phyloP scores from a whole-genome alignment of 2,888 invertebrate genomes.

The Drosophila kokeensis region DNA sequence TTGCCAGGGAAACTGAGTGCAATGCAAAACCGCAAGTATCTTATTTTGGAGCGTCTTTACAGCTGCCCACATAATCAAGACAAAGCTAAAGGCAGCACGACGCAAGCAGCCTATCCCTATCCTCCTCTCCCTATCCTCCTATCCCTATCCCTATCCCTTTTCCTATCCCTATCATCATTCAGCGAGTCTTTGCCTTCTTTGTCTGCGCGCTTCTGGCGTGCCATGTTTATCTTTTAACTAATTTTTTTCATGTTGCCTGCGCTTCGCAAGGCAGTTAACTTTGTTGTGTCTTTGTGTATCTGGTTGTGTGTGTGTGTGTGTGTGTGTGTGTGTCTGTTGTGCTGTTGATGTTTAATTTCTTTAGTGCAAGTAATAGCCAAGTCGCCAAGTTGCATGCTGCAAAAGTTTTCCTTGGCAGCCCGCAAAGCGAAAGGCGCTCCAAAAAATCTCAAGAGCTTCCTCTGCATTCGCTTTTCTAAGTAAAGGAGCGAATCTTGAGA shows the following conservation, averaged over 20 bases:
- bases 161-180: slow-evolving; percentile 5
- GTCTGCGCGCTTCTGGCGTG: slow-evolving; percentile 73
- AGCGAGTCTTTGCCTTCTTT: slow-evolving; percentile 53
- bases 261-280: slow-evolving; percentile 65
- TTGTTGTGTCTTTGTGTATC: slow-evolving; percentile 47
- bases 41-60: slow-evolving; percentile 59
- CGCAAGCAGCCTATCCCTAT: slow-evolving; percentile 7
- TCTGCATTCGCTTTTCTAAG: slow-evolving; percentile 28
- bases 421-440: slow-evolving; percentile 26
- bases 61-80: slow-evolving; percentile 77
- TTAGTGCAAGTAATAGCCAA: slow-evolving; percentile 76
- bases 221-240: slow-evolving; percentile 81
- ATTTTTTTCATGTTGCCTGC: slow-evolving; percentile 74
- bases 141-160: background rate
- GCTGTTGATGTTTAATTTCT: slow-evolving; percentile 72
- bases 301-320: slow-evolving; percentile 14
- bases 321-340: slow-evolving; percentile 31
- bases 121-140: background rate
- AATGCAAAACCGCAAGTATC: slow-evolving; percentile 68
- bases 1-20: slow-evolving; percentile 47
- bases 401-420: slow-evolving; percentile 57
- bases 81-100: slow-evolving; percentile 70
- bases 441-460: slow-evolving; percentile 41
- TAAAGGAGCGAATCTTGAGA: slow-evolving; percentile 2
- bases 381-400: slow-evolving; percentile 73